phyloP scores from a whole-genome alignment of 2,113 vertebrate species.

The Catharus bicknelli region DNA sequence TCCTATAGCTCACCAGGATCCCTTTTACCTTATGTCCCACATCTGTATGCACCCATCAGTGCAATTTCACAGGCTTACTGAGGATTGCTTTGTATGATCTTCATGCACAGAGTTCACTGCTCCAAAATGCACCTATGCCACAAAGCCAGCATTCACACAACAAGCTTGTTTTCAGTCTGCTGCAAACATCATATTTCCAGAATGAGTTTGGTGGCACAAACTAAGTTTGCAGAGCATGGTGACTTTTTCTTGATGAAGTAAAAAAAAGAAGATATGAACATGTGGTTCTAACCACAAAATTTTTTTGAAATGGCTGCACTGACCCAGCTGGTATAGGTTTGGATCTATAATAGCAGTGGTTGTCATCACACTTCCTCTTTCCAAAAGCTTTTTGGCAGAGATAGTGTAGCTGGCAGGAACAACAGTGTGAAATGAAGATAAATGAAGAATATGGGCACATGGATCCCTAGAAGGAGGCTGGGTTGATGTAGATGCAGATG shows the following conservation, averaged over 20 bases:
- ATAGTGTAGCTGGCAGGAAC: background rate
- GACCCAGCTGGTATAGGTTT: conserved; percentile 36
- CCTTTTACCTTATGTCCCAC: background rate
- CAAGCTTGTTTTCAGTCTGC: background rate
- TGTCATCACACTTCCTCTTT: conserved; percentile 47
- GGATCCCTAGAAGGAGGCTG: conserved; percentile 4
- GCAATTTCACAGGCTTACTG: background rate
- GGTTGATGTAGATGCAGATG: background rate
- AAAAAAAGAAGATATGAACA: background rate
- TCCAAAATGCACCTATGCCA: background rate
- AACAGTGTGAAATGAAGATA: conserved; percentile 35
- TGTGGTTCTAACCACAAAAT: background rate
- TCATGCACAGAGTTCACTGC: too few relatives aligned
- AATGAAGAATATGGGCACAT: background rate
- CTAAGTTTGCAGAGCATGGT: background rate
- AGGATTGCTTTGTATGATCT: background rate
- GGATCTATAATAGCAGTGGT: conserved; percentile 34
- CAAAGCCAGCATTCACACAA: background rate
- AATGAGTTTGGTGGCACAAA: background rate
- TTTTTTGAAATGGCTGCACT: background rate
- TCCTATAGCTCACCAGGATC: background rate
- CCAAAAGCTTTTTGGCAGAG: conserved; percentile 51
- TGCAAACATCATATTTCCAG: background rate
- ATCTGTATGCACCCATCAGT: background rate
- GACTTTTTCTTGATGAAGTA: background rate